Evolutionary conservation across 2,113 vertebrate genomes (phyloP), one percentile per base, ranked within the genome.

Genomic region (Pristiophorus japonicus): DNA sequence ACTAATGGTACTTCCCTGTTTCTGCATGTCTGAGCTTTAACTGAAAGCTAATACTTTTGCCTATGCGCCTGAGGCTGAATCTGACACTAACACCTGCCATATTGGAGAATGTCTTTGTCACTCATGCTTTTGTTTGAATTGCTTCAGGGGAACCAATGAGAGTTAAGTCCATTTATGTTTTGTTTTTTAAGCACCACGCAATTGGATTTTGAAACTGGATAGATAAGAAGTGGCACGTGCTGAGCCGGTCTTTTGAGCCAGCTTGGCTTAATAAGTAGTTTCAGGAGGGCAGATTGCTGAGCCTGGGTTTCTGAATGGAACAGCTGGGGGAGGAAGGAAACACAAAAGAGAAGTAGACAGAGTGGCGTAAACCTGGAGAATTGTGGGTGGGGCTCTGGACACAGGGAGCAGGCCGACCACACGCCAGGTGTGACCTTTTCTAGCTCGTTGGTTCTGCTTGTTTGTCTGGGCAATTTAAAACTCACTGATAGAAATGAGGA

Each of bases 31-130:
- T 97, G 96, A 20, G 95, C 96, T 96, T 97, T 96, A 96, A 96
- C 85, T 65, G 96, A 96, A 96, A 96, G 85, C 96, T 70, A 95
- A 96, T 95, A 96, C 67, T 95, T 95, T 42, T 97, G 97, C 97
- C 97, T 97, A 96, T 97, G 97, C 97, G 97, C 98, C 97, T 97
- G 97, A 96, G 97, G 98, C 96, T 96, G 98, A 98, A 98, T 98
- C 97, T 95, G 96, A 97, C 96, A 97, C 98, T 97, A 98, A 97
- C 98, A 98, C 98, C 98, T 98, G 98, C 98, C 97, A 96, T 97
- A 96, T 97, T 97, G 96, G 98, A 98, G 98, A 98, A 98, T 97
- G 97, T 98, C 98, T 99, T 98, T 98, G 98, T 98, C 98, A 97
- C 97, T 96, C 95, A 97, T 97, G 93, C 98, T 98, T 98, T 98